Conservation (phyloP, 2,113 vertebrate genomes). For the Procavia capensis region DNA sequence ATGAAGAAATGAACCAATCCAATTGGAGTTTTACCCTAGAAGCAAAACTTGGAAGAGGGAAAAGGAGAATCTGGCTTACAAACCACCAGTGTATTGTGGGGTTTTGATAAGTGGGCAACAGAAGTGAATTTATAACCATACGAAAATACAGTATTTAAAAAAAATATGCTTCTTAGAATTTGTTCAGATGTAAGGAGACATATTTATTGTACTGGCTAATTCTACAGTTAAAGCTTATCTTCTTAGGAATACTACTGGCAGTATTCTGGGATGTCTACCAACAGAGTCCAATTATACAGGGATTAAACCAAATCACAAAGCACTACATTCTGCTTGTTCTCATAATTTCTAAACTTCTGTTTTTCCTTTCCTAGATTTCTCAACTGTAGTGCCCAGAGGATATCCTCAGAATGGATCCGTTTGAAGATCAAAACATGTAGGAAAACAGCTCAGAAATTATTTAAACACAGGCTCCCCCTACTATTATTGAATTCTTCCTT, state of each 20-base stretch:
- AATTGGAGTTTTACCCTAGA: background rate
- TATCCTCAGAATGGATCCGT: background rate
- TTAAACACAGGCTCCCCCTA: background rate
- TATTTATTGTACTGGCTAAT: background rate
- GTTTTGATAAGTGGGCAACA: background rate
- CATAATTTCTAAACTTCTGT: background rate
- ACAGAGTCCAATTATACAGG: background rate
- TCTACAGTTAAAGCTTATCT: background rate
- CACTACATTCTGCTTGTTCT: background rate
- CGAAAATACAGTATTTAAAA: conserved; percentile 22
- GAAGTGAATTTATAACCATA: background rate
- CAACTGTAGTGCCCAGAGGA: background rate
- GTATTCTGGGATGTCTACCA: background rate
- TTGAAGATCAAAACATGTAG: background rate
- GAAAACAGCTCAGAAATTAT: background rate
- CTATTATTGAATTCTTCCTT: background rate
- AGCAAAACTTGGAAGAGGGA: background rate
- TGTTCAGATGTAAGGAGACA: background rate
- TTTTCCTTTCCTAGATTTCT: background rate
- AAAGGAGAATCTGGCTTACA: background rate
- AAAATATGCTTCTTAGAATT: background rate
- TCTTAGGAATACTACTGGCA: conserved; percentile 11
- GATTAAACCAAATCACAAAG: conserved; percentile 31
- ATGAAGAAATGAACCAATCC: background rate
- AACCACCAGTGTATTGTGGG: background rate